Evolutionary conservation across 2,888 invertebrate genomes (phyloP), one percentile per base, ranked within the genome.

Genomic region (Tiliacea aurago): DNA sequence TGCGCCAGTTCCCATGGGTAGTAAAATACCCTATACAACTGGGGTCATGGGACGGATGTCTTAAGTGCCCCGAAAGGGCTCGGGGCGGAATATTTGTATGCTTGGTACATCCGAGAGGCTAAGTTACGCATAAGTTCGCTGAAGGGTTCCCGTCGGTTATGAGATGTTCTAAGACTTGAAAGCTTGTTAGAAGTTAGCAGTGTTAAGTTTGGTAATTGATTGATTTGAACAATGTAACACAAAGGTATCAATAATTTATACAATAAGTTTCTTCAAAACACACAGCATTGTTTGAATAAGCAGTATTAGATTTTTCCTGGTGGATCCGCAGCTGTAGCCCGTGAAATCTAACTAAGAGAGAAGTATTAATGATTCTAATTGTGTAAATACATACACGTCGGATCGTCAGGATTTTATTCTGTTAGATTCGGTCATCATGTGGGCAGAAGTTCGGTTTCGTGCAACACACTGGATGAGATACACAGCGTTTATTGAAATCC

Each of bases 1-100:
- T 87, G 88, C 87, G 87, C 76, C 70, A 81, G 82, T 91, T 92
- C 92, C 91, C 92, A 91, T 89, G 91, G 90, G 89, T 82, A 63
- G 56, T 53, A 49, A 66, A 82, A 69, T 71, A 68, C 64, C 69
- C 63, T 69, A 71, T 78, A 74, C 78, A 71, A 59, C 75, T 83
- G 80, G 94, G 94, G 93, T 91, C 89, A 87, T 75, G 86, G 80
- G 80, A 85, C 92, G 94, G 94, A 95, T 93, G 89, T 94, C 93
- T 94, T 94, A 94, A 95, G 95, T 95, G 94, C 92, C 93, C 90
- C 91, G 90, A 92, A 94, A 94, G 94, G 94, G 93, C 93, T 92
- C 76, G 88, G 88, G 92, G 91, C 88, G 88, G 82, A 94, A 94
- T 94, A 95, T 95, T 95, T 95, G 95, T 94, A 95, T 93, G 94